A percentile compares a stretch with the other conserved stretches of the same genome.
phyloP scores from a whole-genome alignment of 2,888 invertebrate species.

The Nyleta sp. region DNA sequence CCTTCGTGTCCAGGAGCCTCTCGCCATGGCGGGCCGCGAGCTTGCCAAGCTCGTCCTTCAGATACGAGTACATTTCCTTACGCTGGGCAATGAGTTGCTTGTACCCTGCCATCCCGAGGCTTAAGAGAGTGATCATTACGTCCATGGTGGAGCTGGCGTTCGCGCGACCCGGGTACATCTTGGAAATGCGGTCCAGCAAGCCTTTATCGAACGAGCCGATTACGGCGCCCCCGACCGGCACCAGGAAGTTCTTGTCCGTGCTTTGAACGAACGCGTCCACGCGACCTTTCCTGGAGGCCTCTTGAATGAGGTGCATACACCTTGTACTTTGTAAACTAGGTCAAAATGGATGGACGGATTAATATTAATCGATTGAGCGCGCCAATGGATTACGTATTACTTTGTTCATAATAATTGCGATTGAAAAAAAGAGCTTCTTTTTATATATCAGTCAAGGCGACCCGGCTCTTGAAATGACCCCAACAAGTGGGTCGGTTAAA shows the following conservation, averaged over 20 bases:
- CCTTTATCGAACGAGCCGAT: constrained; percentile 88
- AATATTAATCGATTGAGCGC: no score
- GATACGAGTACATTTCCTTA: constrained; percentile 85
- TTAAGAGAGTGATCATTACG: constrained; percentile 89
- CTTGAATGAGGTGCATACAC: constrained; percentile 87
- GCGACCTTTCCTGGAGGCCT: constrained; percentile 86
- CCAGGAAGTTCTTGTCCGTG: constrained; percentile 92
- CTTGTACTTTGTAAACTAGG: constrained; percentile 86
- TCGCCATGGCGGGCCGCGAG: constrained; percentile 85
- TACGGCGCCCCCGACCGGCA: constrained; percentile 92
- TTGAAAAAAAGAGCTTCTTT: no score
- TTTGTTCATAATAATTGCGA: no score
- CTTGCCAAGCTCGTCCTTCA: constrained; percentile 84
- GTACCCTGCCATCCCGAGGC: constrained; percentile 87
- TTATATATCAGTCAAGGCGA: no score
- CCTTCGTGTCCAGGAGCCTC: constrained; percentile 84
- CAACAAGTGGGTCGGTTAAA: no score
- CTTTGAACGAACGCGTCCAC: constrained; percentile 92
- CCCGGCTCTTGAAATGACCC: no score
- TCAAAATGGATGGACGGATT: no score
- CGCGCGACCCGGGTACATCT: constrained; percentile 89
- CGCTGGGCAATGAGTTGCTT: constrained; percentile 85
- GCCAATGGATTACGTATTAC: no score
- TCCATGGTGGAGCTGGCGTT: constrained; percentile 89
- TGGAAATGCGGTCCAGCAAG: constrained; percentile 86